Evolutionary conservation across 2,113 vertebrate species (phyloP), one percentile per base, ranked within the genome.

Genomic region (Corythaixoides concolor): DNA sequence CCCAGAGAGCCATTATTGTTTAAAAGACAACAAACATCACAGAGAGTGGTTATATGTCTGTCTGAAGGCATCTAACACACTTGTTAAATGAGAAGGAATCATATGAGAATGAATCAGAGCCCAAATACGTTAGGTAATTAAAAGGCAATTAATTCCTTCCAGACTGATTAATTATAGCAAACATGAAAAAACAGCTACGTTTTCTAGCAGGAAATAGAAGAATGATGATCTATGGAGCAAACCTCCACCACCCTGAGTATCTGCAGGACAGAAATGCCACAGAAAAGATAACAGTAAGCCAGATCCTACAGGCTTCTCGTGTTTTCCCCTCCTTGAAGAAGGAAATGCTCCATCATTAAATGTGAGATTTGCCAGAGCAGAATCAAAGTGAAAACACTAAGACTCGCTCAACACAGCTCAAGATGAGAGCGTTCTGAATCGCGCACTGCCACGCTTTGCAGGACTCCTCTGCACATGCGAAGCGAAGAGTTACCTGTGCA

Each of bases 131-230:
- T 59, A 37, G 50, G 22, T 85, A 97, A 92, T 93, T 85, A 91
- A 89, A 81, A 89, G 69, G 45, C 85, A 94, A 91, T 95, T 50
- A 77, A 85, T 88, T 91, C 33, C 63, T 93, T 93, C 72, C 66
- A 88, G 59, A 87, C 26, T 49, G 73, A 94, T 93, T 96, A 80
- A 91, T 91, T 95, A 41, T n/a, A 85, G 82, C 26, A 87, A 94
- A 84, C 41, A 49, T 33, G 39, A 85, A 93, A 94, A 88, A 85
- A 30, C 55, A 75, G 55, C 24, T 63, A 39, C 0, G 1, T 88
- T 90, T 82, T 79, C 73, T 49, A 72, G 50, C 28, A 82, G 72
- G 83, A 94, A 88, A 93, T 2, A 84, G 80, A 78, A 27, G 15
- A 66, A 41, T 53, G 59, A 75, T 70, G 35, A 93, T 52, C 70